phyloP scores from a whole-genome alignment of 1,140 invertebrate genomes.

The Bilobella aurantiaca region DNA sequence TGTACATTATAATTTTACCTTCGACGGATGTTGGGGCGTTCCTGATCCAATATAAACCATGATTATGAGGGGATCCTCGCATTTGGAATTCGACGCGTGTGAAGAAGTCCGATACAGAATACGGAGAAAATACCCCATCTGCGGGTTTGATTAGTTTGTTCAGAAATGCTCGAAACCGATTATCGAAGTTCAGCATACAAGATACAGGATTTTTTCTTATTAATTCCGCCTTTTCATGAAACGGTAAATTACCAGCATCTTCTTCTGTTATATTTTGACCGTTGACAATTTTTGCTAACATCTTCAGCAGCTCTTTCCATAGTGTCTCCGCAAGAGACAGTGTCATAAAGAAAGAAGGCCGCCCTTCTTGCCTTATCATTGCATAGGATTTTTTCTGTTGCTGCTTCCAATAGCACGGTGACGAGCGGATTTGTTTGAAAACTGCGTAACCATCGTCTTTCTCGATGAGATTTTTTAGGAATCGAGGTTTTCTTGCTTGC shows the following conservation, averaged over 20 bases:
- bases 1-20: neutral
- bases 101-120: slow-evolving; percentile 12
- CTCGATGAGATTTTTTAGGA: slow-evolving; percentile 4
- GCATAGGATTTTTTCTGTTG: slow-evolving; percentile 29
- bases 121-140: slow-evolving; percentile 11
- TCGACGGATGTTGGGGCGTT: slow-evolving; percentile 11
- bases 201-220: slow-evolving; percentile 42
- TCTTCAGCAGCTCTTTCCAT: slow-evolving; percentile 39
- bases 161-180: slow-evolving; percentile 7
- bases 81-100: slow-evolving; percentile 19
- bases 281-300: slow-evolving; percentile 39
- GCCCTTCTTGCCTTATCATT: slow-evolving; percentile 40
- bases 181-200: slow-evolving; percentile 33
- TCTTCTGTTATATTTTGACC: slow-evolving; percentile 31
- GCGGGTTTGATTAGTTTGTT: neutral
- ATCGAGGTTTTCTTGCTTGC: neutral
- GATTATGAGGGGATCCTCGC: slow-evolving; percentile 15
- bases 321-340: slow-evolving; percentile 40
- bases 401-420: slow-evolving; percentile 26
- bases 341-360: slow-evolving; percentile 38
- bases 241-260: slow-evolving; percentile 28
- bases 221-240: slow-evolving; percentile 35
- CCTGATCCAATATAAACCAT: slow-evolving; percentile 20
- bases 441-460: slow-evolving; percentile 28
- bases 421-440: slow-evolving; percentile 35